phyloP scores from a whole-genome alignment of 2,113 vertebrate species.

The Spea bombifrons region DNA sequence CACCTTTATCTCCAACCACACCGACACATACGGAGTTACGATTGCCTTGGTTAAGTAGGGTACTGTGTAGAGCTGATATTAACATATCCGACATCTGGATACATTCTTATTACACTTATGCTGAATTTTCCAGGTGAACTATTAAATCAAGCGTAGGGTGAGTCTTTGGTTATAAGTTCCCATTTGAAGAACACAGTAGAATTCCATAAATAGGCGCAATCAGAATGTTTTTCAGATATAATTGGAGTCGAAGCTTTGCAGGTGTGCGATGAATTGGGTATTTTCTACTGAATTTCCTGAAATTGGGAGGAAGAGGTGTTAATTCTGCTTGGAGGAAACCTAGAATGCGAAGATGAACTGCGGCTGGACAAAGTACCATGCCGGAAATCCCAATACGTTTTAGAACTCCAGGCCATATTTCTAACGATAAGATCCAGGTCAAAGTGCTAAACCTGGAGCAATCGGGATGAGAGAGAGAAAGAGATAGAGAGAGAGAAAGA shows the following conservation, averaged over 20 bases:
- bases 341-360: neutral
- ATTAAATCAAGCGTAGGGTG: neutral
- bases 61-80: neutral
- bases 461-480: too few relatives aligned
- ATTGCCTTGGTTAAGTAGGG: neutral
- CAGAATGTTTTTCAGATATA: constrained; percentile 25
- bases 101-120: neutral
- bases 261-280: constrained; percentile 1
- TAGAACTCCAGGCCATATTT: too few relatives aligned
- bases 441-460: too few relatives aligned
- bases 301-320: neutral
- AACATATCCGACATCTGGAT: neutral
- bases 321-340: constrained; percentile 9
- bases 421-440: too few relatives aligned
- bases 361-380: too few relatives aligned
- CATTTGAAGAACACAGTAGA: neutral
- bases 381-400: too few relatives aligned
- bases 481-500: too few relatives aligned
- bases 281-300: neutral
- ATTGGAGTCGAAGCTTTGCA: constrained; percentile 4
- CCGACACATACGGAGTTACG: too few relatives aligned
- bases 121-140: neutral
- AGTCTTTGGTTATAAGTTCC: neutral
- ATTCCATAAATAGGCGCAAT: constrained; percentile 18
- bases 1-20: too few relatives aligned